Conservation (phyloP, 2,797 vertebrate species). For the Schizothorax lantsangensis region DNA sequence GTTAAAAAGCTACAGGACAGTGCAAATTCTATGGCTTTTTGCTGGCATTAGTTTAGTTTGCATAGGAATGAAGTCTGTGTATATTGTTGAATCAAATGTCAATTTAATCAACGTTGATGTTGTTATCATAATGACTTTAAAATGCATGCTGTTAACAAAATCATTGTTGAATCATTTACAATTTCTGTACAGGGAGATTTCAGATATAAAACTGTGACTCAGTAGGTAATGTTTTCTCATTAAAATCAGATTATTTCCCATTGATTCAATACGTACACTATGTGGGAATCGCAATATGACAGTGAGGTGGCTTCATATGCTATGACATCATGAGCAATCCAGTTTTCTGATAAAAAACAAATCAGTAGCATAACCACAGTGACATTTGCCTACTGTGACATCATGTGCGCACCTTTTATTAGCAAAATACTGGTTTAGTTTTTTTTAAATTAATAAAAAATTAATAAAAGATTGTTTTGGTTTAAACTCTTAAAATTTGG, state of each 20-base stretch:
- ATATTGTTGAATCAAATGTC: neutral
- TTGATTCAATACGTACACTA: neutral
- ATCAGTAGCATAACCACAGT: too few relatives aligned
- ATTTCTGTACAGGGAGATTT: neutral
- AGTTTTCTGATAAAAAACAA: neutral
- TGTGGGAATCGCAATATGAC: neutral
- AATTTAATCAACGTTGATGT: neutral
- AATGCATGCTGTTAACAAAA: neutral
- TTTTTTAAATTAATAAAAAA: too few relatives aligned
- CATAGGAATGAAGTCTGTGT: neutral
- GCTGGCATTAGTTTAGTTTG: neutral
- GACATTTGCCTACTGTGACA: too few relatives aligned
- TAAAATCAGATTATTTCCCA: neutral
- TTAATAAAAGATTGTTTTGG: too few relatives aligned
- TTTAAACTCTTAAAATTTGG: too few relatives aligned
- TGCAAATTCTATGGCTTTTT: neutral
- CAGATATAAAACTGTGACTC: neutral
- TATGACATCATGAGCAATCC: neutral
- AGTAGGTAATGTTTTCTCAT: neutral
- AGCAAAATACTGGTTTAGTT: too few relatives aligned
- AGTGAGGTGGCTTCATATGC: too few relatives aligned
- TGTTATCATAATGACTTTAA: neutral
- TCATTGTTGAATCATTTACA: neutral
- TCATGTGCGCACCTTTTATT: too few relatives aligned
- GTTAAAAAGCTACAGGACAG: neutral